phyloP scores from a whole-genome alignment of 2,888 invertebrate species.

The Drosophila anomelani region DNA sequence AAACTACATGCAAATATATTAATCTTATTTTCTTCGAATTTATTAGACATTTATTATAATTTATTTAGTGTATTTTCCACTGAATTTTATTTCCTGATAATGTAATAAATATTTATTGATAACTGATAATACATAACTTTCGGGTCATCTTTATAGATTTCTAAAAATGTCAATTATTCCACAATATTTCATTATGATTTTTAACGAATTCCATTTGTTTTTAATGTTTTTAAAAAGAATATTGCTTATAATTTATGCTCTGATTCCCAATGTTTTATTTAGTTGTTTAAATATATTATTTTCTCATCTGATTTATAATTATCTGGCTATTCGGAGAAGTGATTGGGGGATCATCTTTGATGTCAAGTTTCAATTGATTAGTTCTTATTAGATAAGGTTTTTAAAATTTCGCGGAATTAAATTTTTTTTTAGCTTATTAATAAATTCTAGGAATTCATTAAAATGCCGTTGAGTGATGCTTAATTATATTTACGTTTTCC shows the following conservation, averaged over 20 bases:
- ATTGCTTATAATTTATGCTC: background rate
- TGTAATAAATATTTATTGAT: no score
- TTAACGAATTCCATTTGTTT: background rate
- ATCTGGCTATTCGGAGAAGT: background rate
- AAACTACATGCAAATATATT: background rate
- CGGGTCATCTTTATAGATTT: background rate
- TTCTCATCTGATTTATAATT: background rate
- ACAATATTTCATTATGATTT: background rate
- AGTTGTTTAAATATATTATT: background rate
- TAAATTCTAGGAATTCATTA: background rate
- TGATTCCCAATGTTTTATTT: background rate
- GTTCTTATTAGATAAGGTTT: background rate
- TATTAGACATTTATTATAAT: background rate
- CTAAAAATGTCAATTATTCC: background rate
- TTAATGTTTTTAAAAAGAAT: background rate
- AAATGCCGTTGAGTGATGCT: background rate
- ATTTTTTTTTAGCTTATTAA: background rate
- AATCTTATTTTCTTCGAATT: background rate
- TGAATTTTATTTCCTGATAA: background rate
- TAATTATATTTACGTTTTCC: background rate
- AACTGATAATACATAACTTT: no score
- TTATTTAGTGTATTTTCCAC: background rate
- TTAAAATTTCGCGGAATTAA: background rate
- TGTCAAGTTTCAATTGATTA: background rate
- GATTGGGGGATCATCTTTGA: background rate